Base-by-base conservation (phyloP, 2,888 invertebrate genomes). In the Seira ritae region DNA sequence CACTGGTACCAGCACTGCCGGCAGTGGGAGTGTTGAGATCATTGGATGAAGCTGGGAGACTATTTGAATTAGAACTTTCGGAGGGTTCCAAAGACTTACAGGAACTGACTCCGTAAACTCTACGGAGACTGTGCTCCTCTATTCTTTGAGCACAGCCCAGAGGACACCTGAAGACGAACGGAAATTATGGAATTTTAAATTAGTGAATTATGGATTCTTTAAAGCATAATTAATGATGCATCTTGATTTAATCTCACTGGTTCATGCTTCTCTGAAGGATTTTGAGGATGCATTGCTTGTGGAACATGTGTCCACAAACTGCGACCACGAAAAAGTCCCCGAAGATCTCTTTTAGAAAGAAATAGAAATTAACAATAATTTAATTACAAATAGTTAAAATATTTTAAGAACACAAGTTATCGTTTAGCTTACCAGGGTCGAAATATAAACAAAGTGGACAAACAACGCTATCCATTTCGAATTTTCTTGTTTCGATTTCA, bases 241-340 rank as follows among this genome's bases (percentile, higher is more conserved):
- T n/a, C n/a, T n/a, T n/a, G n/a, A n/a, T n/a, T n/a, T n/a, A 31
- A 8, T 8, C 76, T 84, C 75, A 84, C 84, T 84, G 84, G 31
- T 84, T 55, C 37, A 85, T 84, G 71, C 83, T 84, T 67, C 85
- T 55, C 4, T 78, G 77, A 20, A 86, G 71, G 46, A 86, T 81
- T 72, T 86, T 86, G 68, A 86, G 67, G 17, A 86, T 84, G 70
- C 86, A 86, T 72, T 85, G 73, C 50, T 85, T 83, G 55, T 88
- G 87, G 50, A 85, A 87, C 66, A 86, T 76, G 66, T 88, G 88
- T 1, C 88, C 88, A 72, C 88, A 88, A 19, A 80, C 80, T 0
- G 87, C 84, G 0, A 88, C 86, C 0, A 86, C 86, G 69, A 88
- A 88, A 73, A 87, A 86, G 60, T 88, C 88, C 19, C 87, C 88